phyloP scores from a whole-genome alignment of 2,888 invertebrate genomes.

The Bruchidius siliquastri region DNA sequence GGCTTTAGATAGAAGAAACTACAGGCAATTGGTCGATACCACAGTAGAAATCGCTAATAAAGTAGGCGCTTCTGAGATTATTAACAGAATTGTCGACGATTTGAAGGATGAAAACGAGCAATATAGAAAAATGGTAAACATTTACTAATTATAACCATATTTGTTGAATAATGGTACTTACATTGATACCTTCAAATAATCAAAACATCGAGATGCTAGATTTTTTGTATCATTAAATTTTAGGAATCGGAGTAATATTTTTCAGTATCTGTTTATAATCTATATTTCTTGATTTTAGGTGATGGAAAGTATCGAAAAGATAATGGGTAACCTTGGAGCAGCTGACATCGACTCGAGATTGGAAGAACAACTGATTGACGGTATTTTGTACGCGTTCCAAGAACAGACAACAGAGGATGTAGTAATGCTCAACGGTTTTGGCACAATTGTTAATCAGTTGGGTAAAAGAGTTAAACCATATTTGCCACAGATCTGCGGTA shows the following conservation, averaged over 20 bases:
- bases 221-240: too few relatives aligned
- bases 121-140: constrained; percentile 90
- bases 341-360: constrained; percentile 96
- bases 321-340: constrained; percentile 94
- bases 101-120: constrained; percentile 99
- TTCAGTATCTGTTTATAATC: too few relatives aligned
- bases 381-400: constrained; percentile 98
- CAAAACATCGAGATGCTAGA: too few relatives aligned
- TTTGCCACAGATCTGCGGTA: constrained; percentile 99
- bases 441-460: constrained; percentile 96
- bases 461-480: constrained; percentile 98
- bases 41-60: constrained; percentile 99
- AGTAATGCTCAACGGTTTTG: constrained; percentile 99
- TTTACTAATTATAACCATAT: not conserved
- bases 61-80: constrained; percentile 99
- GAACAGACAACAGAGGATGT: constrained; percentile 99
- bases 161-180: too few relatives aligned
- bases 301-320: constrained; percentile 99
- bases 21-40: constrained; percentile 96
- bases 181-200: too few relatives aligned
- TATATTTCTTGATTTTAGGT: constrained; percentile 40
- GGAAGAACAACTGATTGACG: constrained; percentile 98
- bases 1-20: constrained; percentile 97
- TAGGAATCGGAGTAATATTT: too few relatives aligned
- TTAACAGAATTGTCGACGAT: constrained; percentile 97